phyloP scores from a whole-genome alignment of 1,140 invertebrate genomes.

The Philaenus spumarius region DNA sequence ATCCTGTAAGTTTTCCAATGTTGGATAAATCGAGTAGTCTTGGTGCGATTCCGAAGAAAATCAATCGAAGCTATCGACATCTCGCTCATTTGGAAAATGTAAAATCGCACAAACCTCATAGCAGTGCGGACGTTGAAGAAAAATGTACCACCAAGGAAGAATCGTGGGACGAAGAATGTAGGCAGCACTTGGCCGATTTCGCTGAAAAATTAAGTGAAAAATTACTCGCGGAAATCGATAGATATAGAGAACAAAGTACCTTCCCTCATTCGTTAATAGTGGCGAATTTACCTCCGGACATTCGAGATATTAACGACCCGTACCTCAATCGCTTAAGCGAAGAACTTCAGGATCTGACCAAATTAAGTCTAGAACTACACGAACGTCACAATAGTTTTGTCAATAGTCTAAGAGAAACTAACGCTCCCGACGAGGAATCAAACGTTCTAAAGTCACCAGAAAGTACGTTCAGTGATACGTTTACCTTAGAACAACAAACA shows the following conservation, averaged over 20 bases:
- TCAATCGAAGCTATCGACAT: neutral
- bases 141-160: slow-evolving; percentile 36
- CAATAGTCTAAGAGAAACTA: slow-evolving; percentile 11
- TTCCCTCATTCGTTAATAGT: neutral
- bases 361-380: slow-evolving; percentile 48
- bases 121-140: slow-evolving; percentile 4
- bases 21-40: slow-evolving; percentile 5
- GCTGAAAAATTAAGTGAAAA: slow-evolving; percentile 69
- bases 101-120: neutral
- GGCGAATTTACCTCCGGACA: slow-evolving; percentile 28
- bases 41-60: slow-evolving; percentile 12
- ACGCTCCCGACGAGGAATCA: neutral
- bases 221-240: slow-evolving; percentile 65
- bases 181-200: slow-evolving; percentile 63
- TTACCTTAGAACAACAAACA: too few relatives aligned
- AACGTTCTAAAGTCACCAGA: too few relatives aligned
- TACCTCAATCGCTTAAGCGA: slow-evolving; percentile 48
- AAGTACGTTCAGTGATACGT: too few relatives aligned
- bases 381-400: slow-evolving; percentile 32
- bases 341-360: slow-evolving; percentile 48
- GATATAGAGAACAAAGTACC: slow-evolving; percentile 44
- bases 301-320: slow-evolving; percentile 50
- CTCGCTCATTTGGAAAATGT: neutral
- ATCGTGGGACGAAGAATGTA: slow-evolving; percentile 54
- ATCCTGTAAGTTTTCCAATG: neutral